Conservation (phyloP, 2,113 vertebrate genomes). For the Motacilla tschutschensis region DNA sequence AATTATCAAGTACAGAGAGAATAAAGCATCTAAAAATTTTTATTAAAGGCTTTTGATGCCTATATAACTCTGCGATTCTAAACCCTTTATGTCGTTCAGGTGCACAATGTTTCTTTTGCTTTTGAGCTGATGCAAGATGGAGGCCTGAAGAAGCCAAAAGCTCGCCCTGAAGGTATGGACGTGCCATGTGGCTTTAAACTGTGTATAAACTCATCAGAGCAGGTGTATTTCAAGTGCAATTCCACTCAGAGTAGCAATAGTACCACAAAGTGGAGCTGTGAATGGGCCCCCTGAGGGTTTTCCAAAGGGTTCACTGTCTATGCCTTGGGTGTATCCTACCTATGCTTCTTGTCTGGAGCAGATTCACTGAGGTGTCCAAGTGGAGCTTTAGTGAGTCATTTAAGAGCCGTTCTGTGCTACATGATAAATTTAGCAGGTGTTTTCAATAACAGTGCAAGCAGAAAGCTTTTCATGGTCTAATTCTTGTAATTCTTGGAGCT, state of each 20-base stretch:
- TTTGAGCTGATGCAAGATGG: conserved; percentile 97
- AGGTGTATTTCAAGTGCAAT: not conserved
- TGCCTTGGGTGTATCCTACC: not conserved
- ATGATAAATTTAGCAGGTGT: not conserved
- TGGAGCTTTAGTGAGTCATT: not conserved
- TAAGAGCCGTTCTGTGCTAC: not conserved
- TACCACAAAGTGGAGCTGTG: not conserved
- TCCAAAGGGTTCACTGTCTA: not conserved
- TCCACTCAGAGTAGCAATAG: not conserved
- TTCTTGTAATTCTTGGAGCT: not conserved
- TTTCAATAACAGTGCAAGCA: not conserved
- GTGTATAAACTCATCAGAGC: not conserved
- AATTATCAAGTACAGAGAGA: not conserved
- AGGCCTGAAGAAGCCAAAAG: conserved; percentile 93
- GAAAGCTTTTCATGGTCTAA: not conserved
- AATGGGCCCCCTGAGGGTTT: not conserved
- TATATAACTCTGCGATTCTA: not conserved
- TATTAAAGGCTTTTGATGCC: not conserved
- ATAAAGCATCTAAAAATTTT: not conserved
- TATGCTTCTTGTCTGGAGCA: not conserved
- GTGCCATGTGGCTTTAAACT: not conserved
- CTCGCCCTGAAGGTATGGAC: conserved; percentile 89
- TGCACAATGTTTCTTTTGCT: conserved; percentile 93
- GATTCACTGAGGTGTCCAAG: not conserved
- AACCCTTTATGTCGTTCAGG: conserved; percentile 69